Conservation (phyloP, 1,140 invertebrate genomes). For the Physella acuta region DNA sequence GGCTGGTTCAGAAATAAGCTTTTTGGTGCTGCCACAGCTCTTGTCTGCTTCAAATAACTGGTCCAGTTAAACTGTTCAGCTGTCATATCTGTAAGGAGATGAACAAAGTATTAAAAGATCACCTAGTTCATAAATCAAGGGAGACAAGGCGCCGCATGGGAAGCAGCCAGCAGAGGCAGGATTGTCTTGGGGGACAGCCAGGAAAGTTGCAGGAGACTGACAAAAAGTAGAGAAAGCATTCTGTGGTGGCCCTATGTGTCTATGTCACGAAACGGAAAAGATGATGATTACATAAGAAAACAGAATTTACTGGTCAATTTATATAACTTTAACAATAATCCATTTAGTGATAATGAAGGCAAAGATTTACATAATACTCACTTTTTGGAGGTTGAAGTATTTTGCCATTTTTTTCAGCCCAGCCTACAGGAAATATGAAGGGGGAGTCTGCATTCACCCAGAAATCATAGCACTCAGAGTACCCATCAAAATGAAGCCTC, state of each 20-base stretch:
- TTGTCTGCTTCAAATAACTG: constrained; percentile 78
- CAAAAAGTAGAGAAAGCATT: no score
- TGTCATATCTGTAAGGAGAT: constrained; percentile 45
- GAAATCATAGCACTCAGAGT: constrained; percentile 85
- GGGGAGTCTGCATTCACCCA: constrained; percentile 90
- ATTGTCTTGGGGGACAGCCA: no score
- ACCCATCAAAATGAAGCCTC: constrained; percentile 90
- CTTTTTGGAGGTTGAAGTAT: constrained; percentile 67
- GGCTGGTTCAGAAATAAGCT: constrained; percentile 72
- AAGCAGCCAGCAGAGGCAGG: no score
- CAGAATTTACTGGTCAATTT: no score
- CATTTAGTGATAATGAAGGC: no score
- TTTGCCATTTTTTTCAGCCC: constrained; percentile 71
- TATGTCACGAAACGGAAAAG: no score
- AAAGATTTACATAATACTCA: constrained; percentile 62
- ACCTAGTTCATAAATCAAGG: no score
- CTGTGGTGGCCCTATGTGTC: no score
- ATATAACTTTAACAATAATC: not conserved
- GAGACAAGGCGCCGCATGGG: no score
- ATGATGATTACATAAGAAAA: no score
- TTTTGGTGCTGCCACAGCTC: constrained; percentile 76
- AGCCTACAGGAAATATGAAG: constrained; percentile 90
- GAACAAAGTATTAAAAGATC: no score
- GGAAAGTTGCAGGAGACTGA: no score
- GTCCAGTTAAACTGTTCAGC: constrained; percentile 75